Base-by-base conservation (phyloP, 2,888 invertebrate species). In the Serrognathus titanus region DNA sequence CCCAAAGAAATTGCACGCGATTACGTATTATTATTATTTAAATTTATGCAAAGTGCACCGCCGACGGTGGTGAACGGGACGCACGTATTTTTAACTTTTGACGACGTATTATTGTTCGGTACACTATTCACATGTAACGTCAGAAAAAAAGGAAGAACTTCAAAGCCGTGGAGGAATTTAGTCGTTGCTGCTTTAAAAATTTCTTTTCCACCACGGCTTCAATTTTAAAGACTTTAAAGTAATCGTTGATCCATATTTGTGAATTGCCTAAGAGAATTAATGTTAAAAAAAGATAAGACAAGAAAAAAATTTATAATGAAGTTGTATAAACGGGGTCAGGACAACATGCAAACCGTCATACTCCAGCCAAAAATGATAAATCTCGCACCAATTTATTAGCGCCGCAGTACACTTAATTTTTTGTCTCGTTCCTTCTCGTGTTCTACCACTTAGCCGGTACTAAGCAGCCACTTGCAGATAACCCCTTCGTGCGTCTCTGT, bases 391-490 rank as follows among this genome's bases (percentile, higher is more conserved):
- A 43, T 43, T 43, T 43, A 11, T 43, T 43, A 43, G 43, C 20
- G 20, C 43, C 16, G 43, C 16, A 9, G 43, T 20, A 13, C 43
- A 43, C 43, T 43, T 43, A 43, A 43, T 43, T 43, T 43, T 43
- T 43, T 16, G 43, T 43, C 43, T 43, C 43, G 13, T 43, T 43
- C 43, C 24, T 43, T 43, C 49, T 60, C 58, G 57, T 63, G 64
- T 61, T 61, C 60, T 58, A 61, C 62, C 65, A 66, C 66, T 66
- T 66, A 66, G 63, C 63, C 58, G 63, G 62, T 58, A 60, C 63
- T 64, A 65, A 65, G 65, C 64, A 64, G 62, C 62, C 63, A 64
- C 65, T 66, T 65, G 59, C 56, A 66, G 65, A 65, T 65, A 65
- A 64, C 60, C 57, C 60, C 41, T 31, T 45, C 40, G 48, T 45